A percentile compares a stretch with the other conserved stretches of the same genome.
These are phyloP conservation scores for Lophotis ruficrista DNA, from an alignment of 2,113 vertebrate genomes.

Conservation along the genomic window DNA sequence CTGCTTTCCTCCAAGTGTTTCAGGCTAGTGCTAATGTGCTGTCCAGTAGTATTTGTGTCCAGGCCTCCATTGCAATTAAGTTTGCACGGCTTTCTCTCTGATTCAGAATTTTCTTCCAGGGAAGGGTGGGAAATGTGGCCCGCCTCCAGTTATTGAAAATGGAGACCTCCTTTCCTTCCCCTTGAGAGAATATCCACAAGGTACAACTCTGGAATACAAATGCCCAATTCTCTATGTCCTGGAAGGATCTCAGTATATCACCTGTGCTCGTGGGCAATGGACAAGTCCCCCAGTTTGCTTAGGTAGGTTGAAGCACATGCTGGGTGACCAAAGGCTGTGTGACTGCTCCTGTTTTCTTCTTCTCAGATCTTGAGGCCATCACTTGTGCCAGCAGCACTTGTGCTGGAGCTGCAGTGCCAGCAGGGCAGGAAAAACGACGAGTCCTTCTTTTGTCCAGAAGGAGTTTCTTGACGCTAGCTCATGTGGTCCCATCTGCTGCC, in stretches of 20 bases:
- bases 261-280: not conserved
- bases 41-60: not conserved
- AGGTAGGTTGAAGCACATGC: not conserved
- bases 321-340: not conserved
- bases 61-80: not conserved
- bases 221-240: not conserved
- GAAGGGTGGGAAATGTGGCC: not conserved
- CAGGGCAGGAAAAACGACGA: not conserved
- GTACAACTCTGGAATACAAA: constrained; percentile 1
- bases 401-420: not conserved
- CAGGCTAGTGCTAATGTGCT: not conserved
- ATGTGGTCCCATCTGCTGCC: not conserved
- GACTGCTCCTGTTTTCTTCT: not conserved
- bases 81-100: not conserved
- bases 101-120: constrained; percentile 2
- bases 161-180: not conserved
- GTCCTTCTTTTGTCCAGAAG: not conserved
- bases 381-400: not conserved
- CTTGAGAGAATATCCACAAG: not conserved
- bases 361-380: not conserved
- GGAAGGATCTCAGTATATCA: not conserved
- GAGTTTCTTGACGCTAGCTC: not conserved
- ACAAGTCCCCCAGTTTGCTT: constrained; percentile 12
- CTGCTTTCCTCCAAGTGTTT: not conserved
- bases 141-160: not conserved